Percentiles rank a stretch among this genome's conserved stretches.
These are phyloP conservation scores for Thecocarcelia acutangulata DNA, from an alignment of 2,888 invertebrate species.

Conservation along the genomic window DNA sequence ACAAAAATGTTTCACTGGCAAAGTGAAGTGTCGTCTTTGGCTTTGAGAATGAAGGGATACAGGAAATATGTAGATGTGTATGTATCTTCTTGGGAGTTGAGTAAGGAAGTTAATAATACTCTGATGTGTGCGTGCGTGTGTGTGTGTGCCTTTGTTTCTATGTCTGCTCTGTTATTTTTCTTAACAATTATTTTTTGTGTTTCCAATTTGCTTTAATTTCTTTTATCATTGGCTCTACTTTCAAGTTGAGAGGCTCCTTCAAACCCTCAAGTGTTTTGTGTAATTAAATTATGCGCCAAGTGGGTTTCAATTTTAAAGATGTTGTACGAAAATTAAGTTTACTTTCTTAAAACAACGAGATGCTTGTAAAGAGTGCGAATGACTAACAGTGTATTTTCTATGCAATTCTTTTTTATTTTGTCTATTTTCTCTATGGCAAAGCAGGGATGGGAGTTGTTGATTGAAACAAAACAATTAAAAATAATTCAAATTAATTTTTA, in stretches of 20 bases:
- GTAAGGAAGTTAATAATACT: slow-evolving; percentile 25
- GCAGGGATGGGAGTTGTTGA: slow-evolving; percentile 28
- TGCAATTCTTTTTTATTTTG: slow-evolving; percentile 6
- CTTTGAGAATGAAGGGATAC: slow-evolving; percentile 9
- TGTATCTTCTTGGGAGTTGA: not conserved
- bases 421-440: not conserved
- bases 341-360: slow-evolving; percentile 37
- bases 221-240: slow-evolving; percentile 63
- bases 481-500: too few species aligned
- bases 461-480: too few species aligned
- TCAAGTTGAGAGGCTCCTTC: slow-evolving; percentile 50
- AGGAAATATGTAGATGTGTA: too few species aligned
- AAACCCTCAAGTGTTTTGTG: slow-evolving; percentile 66
- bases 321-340: slow-evolving; percentile 64
- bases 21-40: not conserved
- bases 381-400: not conserved
- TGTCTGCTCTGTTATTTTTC: slow-evolving; percentile 46
- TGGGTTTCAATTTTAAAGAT: slow-evolving; percentile 63
- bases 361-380: slow-evolving; percentile 18
- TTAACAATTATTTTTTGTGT: slow-evolving; percentile 9
- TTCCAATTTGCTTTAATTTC: slow-evolving; percentile 23
- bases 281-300: slow-evolving; percentile 68
- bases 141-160: slow-evolving; percentile 11
- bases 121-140: not conserved
- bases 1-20: not conserved